Evolutionary conservation across 53 echinoderm and acorn worm species (phyloP), one percentile per base, ranked within the genome.

Genomic region (Echinarachnius parma): DNA sequence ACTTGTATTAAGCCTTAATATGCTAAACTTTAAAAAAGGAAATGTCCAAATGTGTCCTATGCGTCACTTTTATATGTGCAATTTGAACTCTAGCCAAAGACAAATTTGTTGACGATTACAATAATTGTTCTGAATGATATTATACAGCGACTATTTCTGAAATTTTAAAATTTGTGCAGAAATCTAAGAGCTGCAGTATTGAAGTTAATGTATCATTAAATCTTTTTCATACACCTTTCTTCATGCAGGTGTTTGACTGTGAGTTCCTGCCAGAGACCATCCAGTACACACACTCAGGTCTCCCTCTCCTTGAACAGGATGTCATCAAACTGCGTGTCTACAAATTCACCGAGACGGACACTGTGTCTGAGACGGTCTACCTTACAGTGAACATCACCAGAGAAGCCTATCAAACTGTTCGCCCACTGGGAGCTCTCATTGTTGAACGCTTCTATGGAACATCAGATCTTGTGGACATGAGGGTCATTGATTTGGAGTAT

Each of bases 171-270:
- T n/a, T n/a, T n/a, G n/a, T n/a, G n/a, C n/a, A n/a, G n/a, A n/a
- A n/a, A n/a, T n/a, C n/a, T n/a, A n/a, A n/a, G n/a, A n/a, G n/a
- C n/a, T n/a, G n/a, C n/a, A n/a, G n/a, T n/a, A n/a, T n/a, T n/a
- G n/a, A n/a, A n/a, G n/a, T n/a, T n/a, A n/a, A n/a, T n/a, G n/a
- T n/a, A n/a, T n/a, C n/a, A n/a, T n/a, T n/a, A n/a, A n/a, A n/a
- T n/a, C n/a, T n/a, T n/a, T n/a, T n/a, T n/a, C n/a, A n/a, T n/a
- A n/a, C n/a, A n/a, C n/a, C n/a, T n/a, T n/a, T n/a, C n/a, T n/a
- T n/a, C n/a, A n/a, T 58, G 21, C 83, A 96, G 96, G 91, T 91
- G n/a, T 96, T 96, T 87, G 90, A 96, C 62, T 96, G 96, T 59
- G 84, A 87, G 71, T 92, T 82, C 71, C 85, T 84, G 21, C 80